A percentile compares a stretch with the other conserved stretches of the same genome.
These are phyloP conservation scores for Athripsodes cinereus DNA, from an alignment of 2,888 invertebrate genomes.

Conservation along the genomic window DNA sequence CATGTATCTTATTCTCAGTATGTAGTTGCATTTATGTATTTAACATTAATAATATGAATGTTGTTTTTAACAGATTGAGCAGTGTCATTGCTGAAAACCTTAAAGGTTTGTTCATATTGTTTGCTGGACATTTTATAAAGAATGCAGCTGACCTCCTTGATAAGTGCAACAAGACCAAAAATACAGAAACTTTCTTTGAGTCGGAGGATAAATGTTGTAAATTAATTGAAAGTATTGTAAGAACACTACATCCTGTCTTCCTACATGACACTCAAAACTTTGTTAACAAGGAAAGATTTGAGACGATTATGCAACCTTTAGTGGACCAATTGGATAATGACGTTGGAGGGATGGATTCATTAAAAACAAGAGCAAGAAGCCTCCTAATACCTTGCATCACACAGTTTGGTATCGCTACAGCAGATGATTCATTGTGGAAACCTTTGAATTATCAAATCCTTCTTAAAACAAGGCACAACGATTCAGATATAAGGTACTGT, in stretches of 20 bases:
- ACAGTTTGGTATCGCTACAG: conserved; percentile 74
- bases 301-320: conserved; percentile 76
- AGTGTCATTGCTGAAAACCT: conserved; percentile 72
- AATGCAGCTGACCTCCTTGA: conserved; percentile 72
- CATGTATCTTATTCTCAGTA: too few species aligned
- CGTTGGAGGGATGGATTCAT: conserved; percentile 54
- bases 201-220: conserved; percentile 52
- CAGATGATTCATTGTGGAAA: conserved; percentile 85
- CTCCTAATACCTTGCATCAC: conserved; percentile 73
- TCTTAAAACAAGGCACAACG: conserved; percentile 75
- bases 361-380: conserved; percentile 53
- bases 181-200: conserved; percentile 46
- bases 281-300: conserved; percentile 78
- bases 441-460: conserved; percentile 84
- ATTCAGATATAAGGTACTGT: conserved; percentile 63
- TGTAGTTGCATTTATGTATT: too few species aligned
- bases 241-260: conserved; percentile 72
- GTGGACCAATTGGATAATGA: conserved; percentile 84
- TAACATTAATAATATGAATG: conserved; percentile 8
- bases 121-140: conserved; percentile 78
- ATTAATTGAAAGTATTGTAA: conserved; percentile 65
- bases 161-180: conserved; percentile 59
- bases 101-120: conserved; percentile 84
- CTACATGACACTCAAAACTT: conserved; percentile 79
- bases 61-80: conserved; percentile 58